These are phyloP conservation scores for Ceyx margarethae DNA, from an alignment of 2,113 vertebrate genomes.

Conservation along the genomic window DNA sequence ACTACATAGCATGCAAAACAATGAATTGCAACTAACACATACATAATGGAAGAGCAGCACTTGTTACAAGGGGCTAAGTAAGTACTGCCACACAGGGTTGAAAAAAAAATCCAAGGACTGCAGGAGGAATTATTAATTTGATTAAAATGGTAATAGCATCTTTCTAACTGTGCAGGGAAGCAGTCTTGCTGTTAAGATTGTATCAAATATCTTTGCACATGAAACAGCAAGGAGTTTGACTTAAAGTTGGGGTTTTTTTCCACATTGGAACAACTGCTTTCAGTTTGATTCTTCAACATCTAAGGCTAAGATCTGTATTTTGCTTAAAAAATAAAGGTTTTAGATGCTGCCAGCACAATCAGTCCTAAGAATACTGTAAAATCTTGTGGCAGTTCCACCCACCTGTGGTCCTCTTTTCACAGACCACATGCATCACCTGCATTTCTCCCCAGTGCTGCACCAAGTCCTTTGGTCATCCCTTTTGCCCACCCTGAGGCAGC, in stretches of 20 bases:
- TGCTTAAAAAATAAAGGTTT: background rate
- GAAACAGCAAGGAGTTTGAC: background rate
- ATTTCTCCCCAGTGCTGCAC: accelerated
- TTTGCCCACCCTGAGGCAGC: accelerated
- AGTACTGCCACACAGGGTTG: background rate
- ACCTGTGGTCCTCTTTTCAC: accelerated
- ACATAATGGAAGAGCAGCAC: background rate
- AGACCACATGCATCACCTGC: accelerated
- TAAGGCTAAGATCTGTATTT: background rate
- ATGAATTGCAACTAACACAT: background rate
- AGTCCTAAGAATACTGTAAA: background rate
- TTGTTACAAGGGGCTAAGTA: background rate
- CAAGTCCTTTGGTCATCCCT: background rate
- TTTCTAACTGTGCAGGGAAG: background rate
- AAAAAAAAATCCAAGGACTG: background rate
- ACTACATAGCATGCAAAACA: background rate
- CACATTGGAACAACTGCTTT: background rate
- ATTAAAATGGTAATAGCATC: background rate
- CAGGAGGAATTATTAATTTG: background rate
- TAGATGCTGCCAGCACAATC: background rate
- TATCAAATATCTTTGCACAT: background rate
- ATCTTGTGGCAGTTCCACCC: background rate
- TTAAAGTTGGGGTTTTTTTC: background rate
- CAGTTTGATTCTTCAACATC: background rate
- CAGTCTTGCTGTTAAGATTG: background rate